These are phyloP conservation scores for Trogon surrucura DNA, from an alignment of 2,113 vertebrate genomes.

Conservation along the genomic window DNA sequence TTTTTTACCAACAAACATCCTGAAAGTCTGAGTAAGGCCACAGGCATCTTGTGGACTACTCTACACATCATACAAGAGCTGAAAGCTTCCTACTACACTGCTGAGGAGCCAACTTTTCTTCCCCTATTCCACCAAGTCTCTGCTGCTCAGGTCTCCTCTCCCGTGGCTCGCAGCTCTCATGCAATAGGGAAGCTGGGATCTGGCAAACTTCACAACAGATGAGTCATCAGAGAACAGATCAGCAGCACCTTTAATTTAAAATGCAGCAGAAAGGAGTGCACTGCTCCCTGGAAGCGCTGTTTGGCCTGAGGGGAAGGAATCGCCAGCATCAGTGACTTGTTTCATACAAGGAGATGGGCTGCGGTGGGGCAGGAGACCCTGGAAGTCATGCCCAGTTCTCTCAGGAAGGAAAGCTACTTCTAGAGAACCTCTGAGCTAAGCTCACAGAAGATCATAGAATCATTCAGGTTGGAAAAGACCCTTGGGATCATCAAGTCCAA, in stretches of 20 bases:
- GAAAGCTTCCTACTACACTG: not conserved
- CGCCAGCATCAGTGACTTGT: not conserved
- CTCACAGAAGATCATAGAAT: no score
- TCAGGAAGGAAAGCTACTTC: not conserved
- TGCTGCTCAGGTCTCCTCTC: not conserved
- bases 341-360: not conserved
- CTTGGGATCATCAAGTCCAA: no score
- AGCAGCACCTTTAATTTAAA: not conserved
- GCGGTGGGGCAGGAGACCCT: not conserved
- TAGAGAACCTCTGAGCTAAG: not conserved
- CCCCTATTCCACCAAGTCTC: not conserved
- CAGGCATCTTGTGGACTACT: not conserved
- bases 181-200: not conserved
- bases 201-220: not conserved
- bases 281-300: not conserved
- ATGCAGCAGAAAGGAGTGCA: not conserved
- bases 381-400: not conserved
- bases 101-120: not conserved
- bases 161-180: not conserved
- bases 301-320: not conserved
- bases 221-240: not conserved
- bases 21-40: not conserved
- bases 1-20: not conserved
- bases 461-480: no score
- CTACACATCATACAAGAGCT: not conserved